Evolutionary conservation across 1,140 invertebrate species (phyloP), one percentile per base, ranked within the genome.

Genomic region (Drosophila paulistorum): DNA sequence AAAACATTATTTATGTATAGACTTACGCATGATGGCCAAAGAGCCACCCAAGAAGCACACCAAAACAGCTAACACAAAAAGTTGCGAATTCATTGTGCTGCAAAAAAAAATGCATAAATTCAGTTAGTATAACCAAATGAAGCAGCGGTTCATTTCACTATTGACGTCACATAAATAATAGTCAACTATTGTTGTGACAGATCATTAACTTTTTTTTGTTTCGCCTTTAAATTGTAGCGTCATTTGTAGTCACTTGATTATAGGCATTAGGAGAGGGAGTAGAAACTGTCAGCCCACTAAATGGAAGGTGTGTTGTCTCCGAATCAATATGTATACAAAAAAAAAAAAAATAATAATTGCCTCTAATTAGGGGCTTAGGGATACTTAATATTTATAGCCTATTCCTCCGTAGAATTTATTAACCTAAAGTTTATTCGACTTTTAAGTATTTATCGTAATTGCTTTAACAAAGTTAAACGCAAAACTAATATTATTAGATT

Each of bases 21-120:
- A 85, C 85, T 81, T 67, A 89, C 85, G 85, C 79, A 90, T 90
- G 20, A 9, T 39, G 7, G 79, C 79, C 33, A 39, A 61, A 55
- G 51, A 45, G 35, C 42, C 30, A n/a, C 72, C 71, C 37, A 85
- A 10, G 26, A 74, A 68, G 65, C 77, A 80, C 4, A 76, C 48
- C 23, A 89, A 20, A 23, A 81, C 14, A 1, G 54, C 26, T 35
- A 59, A 65, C 61, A 58, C 51, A 61, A 85, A 64, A 48, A 89
- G 17, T 75, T 45, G 51, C 39, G 48, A 76, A 33, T 83, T 65
- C 84, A 89, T 89, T 68, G 65, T 69, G 30, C 42, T 54, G 45
- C 7, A 59, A 6, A 55, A 37, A 37, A 59, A 59, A 6, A 30
- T 6, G 6, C 30, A 30, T 30, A 30, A 30, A 3, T 51, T 20